A percentile compares a stretch with the other conserved stretches of the same genome.
phyloP scores from a whole-genome alignment of 2,113 vertebrate species.

The Poicephalus gulielmi region DNA sequence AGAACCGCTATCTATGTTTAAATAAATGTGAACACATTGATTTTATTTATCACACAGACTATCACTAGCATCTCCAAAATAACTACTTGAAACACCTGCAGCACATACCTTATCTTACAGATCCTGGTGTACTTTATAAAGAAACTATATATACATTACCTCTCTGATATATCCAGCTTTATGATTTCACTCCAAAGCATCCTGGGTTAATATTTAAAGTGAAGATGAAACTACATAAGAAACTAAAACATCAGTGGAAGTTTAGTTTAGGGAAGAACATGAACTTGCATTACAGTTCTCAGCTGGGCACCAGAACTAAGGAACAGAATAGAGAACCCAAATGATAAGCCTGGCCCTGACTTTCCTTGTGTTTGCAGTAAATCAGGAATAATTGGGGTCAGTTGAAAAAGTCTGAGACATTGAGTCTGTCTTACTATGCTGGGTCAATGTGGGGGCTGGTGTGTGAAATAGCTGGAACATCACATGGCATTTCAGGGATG shows the following conservation, averaged over 20 bases:
- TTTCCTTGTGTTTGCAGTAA: background rate
- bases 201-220: background rate
- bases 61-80: slow-evolving; percentile 11
- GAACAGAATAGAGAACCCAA: background rate
- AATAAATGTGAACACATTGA: background rate
- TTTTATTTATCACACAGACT: slow-evolving; percentile 27
- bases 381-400: background rate
- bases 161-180: background rate
- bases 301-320: background rate
- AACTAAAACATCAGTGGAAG: background rate
- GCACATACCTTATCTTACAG: background rate
- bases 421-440: background rate
- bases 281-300: background rate
- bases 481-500: background rate
- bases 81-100: background rate
- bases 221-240: background rate
- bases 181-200: background rate
- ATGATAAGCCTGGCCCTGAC: background rate
- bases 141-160: background rate
- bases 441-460: background rate
- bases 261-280: background rate
- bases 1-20: background rate
- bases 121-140: background rate
- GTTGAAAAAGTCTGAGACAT: background rate
- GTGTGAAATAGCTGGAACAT: background rate